These are phyloP conservation scores for Axea sp. DNA, from an alignment of 2,888 invertebrate genomes.

Conservation along the genomic window DNA sequence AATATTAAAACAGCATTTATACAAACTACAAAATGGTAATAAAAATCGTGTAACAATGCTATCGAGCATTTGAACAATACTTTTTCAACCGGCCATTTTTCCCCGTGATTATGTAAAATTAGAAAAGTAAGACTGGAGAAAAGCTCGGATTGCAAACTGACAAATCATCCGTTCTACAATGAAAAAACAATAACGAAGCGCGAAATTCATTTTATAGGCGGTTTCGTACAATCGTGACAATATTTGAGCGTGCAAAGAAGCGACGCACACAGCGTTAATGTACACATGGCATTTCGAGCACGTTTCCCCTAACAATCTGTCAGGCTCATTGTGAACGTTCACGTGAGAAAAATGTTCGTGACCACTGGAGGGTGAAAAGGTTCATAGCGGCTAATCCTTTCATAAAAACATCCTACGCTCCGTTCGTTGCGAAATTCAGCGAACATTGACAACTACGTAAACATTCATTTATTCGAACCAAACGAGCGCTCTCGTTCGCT, in stretches of 20 bases:
- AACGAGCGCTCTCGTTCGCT: too few species aligned
- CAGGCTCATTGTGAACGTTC: slow-evolving; percentile 47
- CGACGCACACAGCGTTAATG: slow-evolving; percentile 34
- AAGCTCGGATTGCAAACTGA: neutral
- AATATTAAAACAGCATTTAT: too few species aligned
- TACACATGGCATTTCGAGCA: slow-evolving; percentile 50
- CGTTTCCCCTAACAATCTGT: slow-evolving; percentile 51
- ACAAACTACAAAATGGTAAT: too few species aligned
- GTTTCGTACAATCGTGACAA: slow-evolving; percentile 26
- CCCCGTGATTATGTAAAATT: too few species aligned
- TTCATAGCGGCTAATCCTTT: slow-evolving; percentile 16
- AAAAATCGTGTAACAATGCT: too few species aligned
- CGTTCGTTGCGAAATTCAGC: slow-evolving; percentile 2
- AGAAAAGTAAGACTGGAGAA: too few species aligned
- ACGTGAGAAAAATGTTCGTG: slow-evolving; percentile 54
- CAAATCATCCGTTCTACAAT: neutral
- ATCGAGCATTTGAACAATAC: too few species aligned
- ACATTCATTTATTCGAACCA: neutral
- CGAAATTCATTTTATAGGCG: slow-evolving; percentile 18
- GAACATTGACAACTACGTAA: neutral
- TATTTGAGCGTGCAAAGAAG: slow-evolving; percentile 25
- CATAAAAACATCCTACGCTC: slow-evolving; percentile 1
- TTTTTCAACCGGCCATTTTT: too few species aligned
- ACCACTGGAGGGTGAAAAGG: slow-evolving; percentile 39
- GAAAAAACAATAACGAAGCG: neutral